Base-by-base conservation (phyloP, 2,888 invertebrate genomes). In the Leucophenga montana region DNA sequence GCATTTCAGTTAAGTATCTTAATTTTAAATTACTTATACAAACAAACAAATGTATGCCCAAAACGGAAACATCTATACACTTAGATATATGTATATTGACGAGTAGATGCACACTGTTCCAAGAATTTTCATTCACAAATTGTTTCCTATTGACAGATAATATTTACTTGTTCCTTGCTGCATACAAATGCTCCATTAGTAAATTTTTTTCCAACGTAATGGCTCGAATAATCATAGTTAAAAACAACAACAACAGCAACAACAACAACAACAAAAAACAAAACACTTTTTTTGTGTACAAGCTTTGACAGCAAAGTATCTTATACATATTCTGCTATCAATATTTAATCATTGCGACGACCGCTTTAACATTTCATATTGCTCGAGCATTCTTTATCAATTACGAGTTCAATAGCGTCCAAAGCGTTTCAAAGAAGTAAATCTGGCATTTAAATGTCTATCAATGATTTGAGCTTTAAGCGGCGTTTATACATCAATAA, bases 341-440 rank as follows among this genome's bases (percentile, higher is more conserved):
- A 54, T 33, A 67, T 44, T 13, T 44, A 54, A 54, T 20, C 54
- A 54, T 20, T 54, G 13, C 20, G 8, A 53, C 16, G 16, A 11
- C 56, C 6, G n/a, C n/a, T n/a, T n/a, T n/a, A n/a, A n/a, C n/a
- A n/a, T n/a, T n/a, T n/a, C n/a, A n/a, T n/a, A n/a, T 27, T 4
- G 27, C 27, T 27, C 27, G 27, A 69, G 67, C 78, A 79, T 77
- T 83, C 74, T 76, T 72, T 74, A 68, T 68, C 71, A 73, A 76
- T 82, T 74, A 79, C 85, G 76, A 77, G 85, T 85, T 84, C 85
- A 85, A 83, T 84, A 75, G 77, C 84, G 84, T 85, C 85, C 84
- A 82, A 56, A 16, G 13, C 8, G 18, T 50, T 62, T 46, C 62
- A 46, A 79, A 77, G 80, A 79, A 84, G 70, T 71, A 64, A 73